These are phyloP conservation scores for Danaus melanippus DNA, from an alignment of 1,140 invertebrate species.

Conservation along the genomic window DNA sequence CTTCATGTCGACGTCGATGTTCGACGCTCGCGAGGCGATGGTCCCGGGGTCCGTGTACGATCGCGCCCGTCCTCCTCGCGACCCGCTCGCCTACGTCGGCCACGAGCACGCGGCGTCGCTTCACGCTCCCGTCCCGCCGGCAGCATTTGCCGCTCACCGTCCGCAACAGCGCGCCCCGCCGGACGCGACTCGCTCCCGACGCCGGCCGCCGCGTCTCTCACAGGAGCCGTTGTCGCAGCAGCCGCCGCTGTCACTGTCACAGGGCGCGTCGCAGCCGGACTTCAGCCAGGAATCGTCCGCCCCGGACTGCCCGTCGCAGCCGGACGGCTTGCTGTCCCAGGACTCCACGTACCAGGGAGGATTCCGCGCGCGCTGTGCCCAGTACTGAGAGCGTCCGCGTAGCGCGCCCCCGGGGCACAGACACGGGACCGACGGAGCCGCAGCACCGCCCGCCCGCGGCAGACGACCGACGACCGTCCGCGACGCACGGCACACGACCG, in stretches of 20 bases:
- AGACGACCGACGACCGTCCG: slow-evolving; percentile 22
- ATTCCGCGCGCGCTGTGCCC: slow-evolving; percentile 75
- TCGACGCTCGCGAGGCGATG: slow-evolving; percentile 90
- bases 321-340: slow-evolving; percentile 94
- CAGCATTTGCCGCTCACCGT: slow-evolving; percentile 76
- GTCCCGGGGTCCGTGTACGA: slow-evolving; percentile 82
- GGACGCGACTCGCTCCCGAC: slow-evolving; percentile 18
- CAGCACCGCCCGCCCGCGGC: slow-evolving; percentile 11
- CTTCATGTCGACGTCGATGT: slow-evolving; percentile 97
- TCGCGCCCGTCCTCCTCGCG: slow-evolving; percentile 72
- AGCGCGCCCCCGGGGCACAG: slow-evolving; percentile 25
- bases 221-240: slow-evolving; percentile 78
- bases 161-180: slow-evolving; percentile 33
- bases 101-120: slow-evolving; percentile 85
- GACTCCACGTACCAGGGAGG: slow-evolving; percentile 93
- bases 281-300: slow-evolving; percentile 90
- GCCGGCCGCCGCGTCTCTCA: slow-evolving; percentile 54
- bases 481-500: slow-evolving; percentile 14
- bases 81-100: slow-evolving; percentile 95
- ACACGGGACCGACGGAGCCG: slow-evolving; percentile 33
- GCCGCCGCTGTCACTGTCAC: slow-evolving; percentile 78
- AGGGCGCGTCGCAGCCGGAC: slow-evolving; percentile 85
- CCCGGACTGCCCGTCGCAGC: slow-evolving; percentile 93
- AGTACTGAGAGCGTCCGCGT: slow-evolving; percentile 71
- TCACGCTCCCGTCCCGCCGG: slow-evolving; percentile 88